phyloP scores from a whole-genome alignment of 2,888 invertebrate genomes.

The Colostygia pectinataria region DNA sequence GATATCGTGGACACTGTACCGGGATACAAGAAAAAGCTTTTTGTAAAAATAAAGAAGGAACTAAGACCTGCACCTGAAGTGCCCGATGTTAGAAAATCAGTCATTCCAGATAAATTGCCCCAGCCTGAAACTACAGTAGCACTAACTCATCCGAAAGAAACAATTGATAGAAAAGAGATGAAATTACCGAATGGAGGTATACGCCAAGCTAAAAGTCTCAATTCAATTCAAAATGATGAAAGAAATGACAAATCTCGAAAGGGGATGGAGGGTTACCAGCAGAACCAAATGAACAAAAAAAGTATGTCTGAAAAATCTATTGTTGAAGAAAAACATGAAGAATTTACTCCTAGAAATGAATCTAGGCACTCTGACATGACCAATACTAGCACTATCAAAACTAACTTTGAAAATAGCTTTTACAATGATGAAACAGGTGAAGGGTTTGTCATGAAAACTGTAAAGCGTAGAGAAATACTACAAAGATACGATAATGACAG shows the following conservation, averaged over 20 bases:
- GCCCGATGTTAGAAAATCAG: constrained; percentile 59
- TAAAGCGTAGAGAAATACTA: constrained; percentile 88
- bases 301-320: constrained; percentile 74
- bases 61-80: constrained; percentile 70
- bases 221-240: constrained; percentile 75
- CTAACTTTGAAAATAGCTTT: constrained; percentile 85
- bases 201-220: constrained; percentile 75
- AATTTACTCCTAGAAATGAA: constrained; percentile 68
- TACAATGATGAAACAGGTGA: constrained; percentile 86
- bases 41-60: constrained; percentile 73
- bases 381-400: constrained; percentile 78
- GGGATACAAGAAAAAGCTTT: constrained; percentile 77
- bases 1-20: constrained; percentile 89
- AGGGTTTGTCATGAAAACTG: constrained; percentile 87
- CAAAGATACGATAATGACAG: constrained; percentile 87
- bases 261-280: constrained; percentile 55
- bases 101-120: constrained; percentile 54
- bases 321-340: constrained; percentile 71
- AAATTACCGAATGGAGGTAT: constrained; percentile 71
- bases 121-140: constrained; percentile 59
- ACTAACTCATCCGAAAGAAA: constrained; percentile 64
- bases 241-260: constrained; percentile 59
- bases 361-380: constrained; percentile 76
- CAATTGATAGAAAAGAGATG: constrained; percentile 74
- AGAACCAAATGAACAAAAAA: constrained; percentile 67